These are phyloP conservation scores for Odontomyia ornata DNA, from an alignment of 2,888 invertebrate genomes.

Conservation along the genomic window DNA sequence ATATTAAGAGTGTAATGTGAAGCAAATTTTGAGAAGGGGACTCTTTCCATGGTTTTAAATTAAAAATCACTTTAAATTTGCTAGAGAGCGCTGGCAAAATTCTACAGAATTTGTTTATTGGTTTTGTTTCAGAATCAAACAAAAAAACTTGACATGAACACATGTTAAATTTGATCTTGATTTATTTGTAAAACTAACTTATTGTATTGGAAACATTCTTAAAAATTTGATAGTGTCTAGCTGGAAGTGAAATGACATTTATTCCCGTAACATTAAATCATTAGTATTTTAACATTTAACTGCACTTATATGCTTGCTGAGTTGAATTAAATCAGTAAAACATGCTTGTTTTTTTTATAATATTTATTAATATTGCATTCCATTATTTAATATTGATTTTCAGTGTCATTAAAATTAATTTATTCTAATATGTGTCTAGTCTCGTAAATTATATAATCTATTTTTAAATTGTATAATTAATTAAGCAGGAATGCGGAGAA, in stretches of 20 bases:
- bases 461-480: background rate
- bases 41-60: too few species aligned
- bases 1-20: conserved; percentile 25
- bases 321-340: background rate
- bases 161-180: too few species aligned
- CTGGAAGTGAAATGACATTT: background rate
- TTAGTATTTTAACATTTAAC: conserved; percentile 6
- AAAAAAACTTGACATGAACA: too few species aligned
- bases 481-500: too few species aligned
- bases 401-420: background rate
- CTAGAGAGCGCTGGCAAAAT: too few species aligned
- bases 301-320: conserved; percentile 11
- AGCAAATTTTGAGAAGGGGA: background rate
- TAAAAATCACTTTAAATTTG: too few species aligned
- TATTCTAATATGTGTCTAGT: conserved; percentile 11
- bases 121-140: too few species aligned
- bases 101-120: too few species aligned
- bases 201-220: too few species aligned
- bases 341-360: background rate
- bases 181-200: too few species aligned
- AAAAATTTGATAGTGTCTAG: background rate
- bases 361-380: background rate
- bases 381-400: background rate
- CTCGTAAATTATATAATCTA: background rate
- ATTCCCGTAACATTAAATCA: background rate